Evolutionary conservation across 2,113 vertebrate genomes (phyloP).

Genomic region (Esox niger): DNA sequence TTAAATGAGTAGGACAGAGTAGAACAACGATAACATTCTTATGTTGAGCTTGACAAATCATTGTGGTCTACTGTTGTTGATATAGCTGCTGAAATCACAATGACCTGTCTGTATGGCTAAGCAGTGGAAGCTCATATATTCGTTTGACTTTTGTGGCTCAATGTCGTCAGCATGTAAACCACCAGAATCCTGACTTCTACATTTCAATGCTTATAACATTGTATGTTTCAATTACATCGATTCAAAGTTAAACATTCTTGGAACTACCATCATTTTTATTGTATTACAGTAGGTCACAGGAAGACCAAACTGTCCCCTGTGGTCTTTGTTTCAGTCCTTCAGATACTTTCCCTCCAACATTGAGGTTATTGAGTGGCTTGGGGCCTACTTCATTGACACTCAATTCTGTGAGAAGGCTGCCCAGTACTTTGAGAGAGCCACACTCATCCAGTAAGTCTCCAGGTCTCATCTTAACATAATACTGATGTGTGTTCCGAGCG

Average conservation of each 20-base stretch:
- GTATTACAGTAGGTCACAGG: too few relatives aligned
- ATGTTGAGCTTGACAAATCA: too few relatives aligned
- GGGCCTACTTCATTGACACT: constrained; percentile 92
- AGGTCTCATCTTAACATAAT: background rate
- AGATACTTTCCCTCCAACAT: constrained; percentile 95
- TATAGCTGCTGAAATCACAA: too few relatives aligned
- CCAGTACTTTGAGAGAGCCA: constrained; percentile 96
- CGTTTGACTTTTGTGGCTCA: too few relatives aligned
- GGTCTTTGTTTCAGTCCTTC: constrained; percentile 78
- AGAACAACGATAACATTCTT: too few relatives aligned
- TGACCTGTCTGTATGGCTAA: too few relatives aligned
- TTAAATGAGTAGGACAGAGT: too few relatives aligned
- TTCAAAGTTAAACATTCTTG: background rate
- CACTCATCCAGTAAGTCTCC: constrained; percentile 91
- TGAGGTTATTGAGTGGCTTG: constrained; percentile 95
- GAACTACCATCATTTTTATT: too few relatives aligned
- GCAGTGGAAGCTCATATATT: too few relatives aligned
- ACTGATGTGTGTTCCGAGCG: background rate
- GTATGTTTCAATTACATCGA: background rate
- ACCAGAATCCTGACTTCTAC: constrained; percentile 33
- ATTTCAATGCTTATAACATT: too few relatives aligned
- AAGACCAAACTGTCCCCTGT: background rate
- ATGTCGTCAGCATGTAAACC: too few relatives aligned
- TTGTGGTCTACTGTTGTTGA: too few relatives aligned
- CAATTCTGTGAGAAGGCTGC: constrained; percentile 98